phyloP scores from a whole-genome alignment of 2,113 vertebrate genomes.

The Leptosomus discolor region DNA sequence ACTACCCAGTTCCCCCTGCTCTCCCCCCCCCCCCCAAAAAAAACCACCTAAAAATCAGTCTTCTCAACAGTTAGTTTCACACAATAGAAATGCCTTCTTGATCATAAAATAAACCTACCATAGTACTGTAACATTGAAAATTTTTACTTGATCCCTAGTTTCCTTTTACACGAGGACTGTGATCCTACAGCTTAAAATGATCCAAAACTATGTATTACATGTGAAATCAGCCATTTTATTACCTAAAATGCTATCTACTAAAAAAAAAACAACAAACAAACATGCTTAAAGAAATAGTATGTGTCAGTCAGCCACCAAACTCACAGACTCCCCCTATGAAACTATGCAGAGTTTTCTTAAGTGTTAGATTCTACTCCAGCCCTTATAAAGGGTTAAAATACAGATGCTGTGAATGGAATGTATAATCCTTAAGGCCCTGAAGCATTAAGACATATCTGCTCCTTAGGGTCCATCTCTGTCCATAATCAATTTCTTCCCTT shows the following conservation, averaged over 20 bases:
- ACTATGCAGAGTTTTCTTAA: background rate
- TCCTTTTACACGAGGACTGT: background rate
- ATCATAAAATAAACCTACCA: background rate
- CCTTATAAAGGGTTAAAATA: constrained; percentile 77
- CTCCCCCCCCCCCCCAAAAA: too few relatives aligned
- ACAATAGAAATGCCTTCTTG: background rate
- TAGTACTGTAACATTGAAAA: background rate
- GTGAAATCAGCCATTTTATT: background rate
- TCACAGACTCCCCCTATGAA: background rate
- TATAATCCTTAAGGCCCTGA: constrained; percentile 80
- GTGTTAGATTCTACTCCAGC: background rate
- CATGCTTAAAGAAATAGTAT: background rate
- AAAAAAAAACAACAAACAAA: background rate
- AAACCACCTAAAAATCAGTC: background rate
- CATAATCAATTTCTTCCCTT: constrained; percentile 91
- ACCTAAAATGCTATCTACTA: background rate
- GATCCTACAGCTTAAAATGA: background rate
- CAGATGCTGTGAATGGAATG: constrained; percentile 76
- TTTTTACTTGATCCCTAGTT: background rate
- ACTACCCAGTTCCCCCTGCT: too few relatives aligned
- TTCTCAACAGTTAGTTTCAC: background rate
- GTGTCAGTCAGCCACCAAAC: background rate
- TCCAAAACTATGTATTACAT: background rate
- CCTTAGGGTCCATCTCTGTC: constrained; percentile 86
- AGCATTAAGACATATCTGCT: constrained; percentile 82